These are phyloP conservation scores for Xyliphius kryptos DNA, from an alignment of 2,113 vertebrate species.

Conservation along the genomic window DNA sequence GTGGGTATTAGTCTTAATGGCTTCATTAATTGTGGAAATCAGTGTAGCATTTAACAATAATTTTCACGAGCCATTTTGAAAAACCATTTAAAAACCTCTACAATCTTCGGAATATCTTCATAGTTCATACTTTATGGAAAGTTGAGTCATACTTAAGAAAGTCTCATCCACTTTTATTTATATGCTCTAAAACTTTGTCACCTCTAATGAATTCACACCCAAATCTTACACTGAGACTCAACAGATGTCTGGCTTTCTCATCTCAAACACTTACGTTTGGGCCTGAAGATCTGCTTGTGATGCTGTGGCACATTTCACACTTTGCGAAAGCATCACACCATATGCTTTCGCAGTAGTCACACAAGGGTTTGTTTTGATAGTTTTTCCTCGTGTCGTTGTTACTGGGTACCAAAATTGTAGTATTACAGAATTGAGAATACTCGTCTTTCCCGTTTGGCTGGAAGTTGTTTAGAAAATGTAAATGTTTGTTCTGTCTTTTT, in stretches of 20 bases:
- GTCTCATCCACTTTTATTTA: slow-evolving; percentile 2
- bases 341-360: slow-evolving; percentile 40
- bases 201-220: slow-evolving; percentile 22
- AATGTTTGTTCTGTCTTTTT: background rate
- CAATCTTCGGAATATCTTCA: too few species aligned
- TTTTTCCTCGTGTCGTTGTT: slow-evolving; percentile 7
- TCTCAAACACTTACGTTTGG: slow-evolving; percentile 40
- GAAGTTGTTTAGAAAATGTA: background rate
- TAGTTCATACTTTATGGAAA: too few species aligned
- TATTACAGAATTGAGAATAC: background rate
- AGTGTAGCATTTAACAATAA: too few species aligned
- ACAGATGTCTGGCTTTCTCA: slow-evolving; percentile 45
- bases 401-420: background rate
- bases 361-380: slow-evolving; percentile 5
- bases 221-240: slow-evolving; percentile 28
- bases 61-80: too few species aligned
- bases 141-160: background rate
- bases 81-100: too few species aligned
- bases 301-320: slow-evolving; percentile 35
- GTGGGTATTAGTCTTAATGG: too few species aligned
- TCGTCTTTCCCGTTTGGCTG: background rate
- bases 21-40: too few species aligned
- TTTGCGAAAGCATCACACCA: slow-evolving; percentile 27
- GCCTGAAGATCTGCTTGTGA: slow-evolving; percentile 38
- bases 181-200: background rate